Percentiles rank a stretch among this genome's conserved stretches.
phyloP scores from a whole-genome alignment of 2,888 invertebrate genomes.

The Terebella lapidaria region DNA sequence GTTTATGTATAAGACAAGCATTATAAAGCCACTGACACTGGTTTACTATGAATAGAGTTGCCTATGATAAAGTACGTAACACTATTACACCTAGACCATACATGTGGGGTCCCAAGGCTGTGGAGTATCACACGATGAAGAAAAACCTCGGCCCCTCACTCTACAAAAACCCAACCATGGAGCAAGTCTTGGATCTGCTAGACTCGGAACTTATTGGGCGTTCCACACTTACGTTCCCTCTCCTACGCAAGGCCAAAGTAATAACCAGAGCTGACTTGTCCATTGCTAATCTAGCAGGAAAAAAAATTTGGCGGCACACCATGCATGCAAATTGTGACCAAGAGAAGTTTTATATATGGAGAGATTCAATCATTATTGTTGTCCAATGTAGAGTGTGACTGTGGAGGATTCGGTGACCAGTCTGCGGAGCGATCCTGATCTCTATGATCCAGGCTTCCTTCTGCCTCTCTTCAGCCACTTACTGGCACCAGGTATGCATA shows the following conservation, averaged over 20 bases:
- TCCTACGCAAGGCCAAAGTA: conserved; percentile 59
- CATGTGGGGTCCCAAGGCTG: conserved; percentile 77
- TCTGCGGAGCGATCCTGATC: conserved; percentile 12
- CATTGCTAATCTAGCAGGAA: too few species aligned
- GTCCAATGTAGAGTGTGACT: too few species aligned
- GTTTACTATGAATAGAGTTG: too few species aligned
- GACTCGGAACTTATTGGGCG: conserved; percentile 63
- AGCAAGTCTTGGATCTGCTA: conserved; percentile 69
- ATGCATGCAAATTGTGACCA: too few species aligned
- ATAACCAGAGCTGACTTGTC: too few species aligned
- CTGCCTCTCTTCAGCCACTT: conserved; percentile 72
- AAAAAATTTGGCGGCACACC: too few species aligned
- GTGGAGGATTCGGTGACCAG: too few species aligned
- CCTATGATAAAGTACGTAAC: too few species aligned
- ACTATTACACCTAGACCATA: too few species aligned
- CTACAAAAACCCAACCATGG: conserved; percentile 68
- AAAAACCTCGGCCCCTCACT: conserved; percentile 60
- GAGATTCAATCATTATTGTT: too few species aligned
- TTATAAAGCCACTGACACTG: too few species aligned
- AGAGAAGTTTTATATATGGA: neutral
- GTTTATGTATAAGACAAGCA: too few species aligned
- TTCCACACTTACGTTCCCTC: conserved; percentile 70
- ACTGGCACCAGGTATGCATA: conserved; percentile 62
- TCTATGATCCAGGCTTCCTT: conserved; percentile 80
- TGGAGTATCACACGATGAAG: conserved; percentile 63